Percentiles rank a stretch among this genome's conserved stretches.
phyloP scores from a whole-genome alignment of 2,888 invertebrate genomes.

The Stenodera caucasica region DNA sequence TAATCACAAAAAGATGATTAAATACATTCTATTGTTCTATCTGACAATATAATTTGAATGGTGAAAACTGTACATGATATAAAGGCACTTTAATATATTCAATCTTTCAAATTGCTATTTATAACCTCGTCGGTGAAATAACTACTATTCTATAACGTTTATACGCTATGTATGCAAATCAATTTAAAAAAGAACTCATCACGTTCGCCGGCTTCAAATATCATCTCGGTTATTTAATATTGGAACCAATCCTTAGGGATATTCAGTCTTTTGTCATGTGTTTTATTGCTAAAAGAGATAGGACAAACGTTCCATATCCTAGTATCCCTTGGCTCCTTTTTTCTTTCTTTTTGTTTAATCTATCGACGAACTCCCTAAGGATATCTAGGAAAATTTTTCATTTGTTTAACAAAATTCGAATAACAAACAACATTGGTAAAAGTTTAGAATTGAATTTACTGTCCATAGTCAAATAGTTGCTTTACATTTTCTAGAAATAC shows the following conservation, averaged over 20 bases:
- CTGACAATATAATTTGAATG: slow-evolving; percentile 7
- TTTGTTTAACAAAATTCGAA: background rate
- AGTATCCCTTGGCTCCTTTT: too few relatives aligned
- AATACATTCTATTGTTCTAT: background rate
- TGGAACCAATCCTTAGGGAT: slow-evolving; percentile 29
- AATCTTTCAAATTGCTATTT: slow-evolving; percentile 21
- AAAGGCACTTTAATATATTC: slow-evolving; percentile 18
- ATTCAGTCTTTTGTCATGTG: slow-evolving; percentile 16
- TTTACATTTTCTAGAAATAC: background rate
- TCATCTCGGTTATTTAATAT: slow-evolving; percentile 33
- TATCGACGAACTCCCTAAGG: background rate
- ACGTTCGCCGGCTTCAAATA: slow-evolving; percentile 30
- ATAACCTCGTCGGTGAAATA: slow-evolving; percentile 7
- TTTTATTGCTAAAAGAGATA: background rate
- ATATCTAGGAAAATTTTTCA: background rate
- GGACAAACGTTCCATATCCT: background rate
- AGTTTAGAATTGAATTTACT: background rate
- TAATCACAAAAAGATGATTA: too few relatives aligned
- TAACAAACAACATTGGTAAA: background rate
- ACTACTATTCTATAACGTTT: slow-evolving; percentile 25
- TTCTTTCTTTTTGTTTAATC: background rate
- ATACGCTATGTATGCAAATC: slow-evolving; percentile 35
- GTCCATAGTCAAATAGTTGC: background rate
- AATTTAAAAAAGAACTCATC: slow-evolving; percentile 33
- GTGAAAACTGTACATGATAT: background rate